These are phyloP conservation scores for Exaiptasia diaphana DNA, from an alignment of 64 coral and sea anemone species.

Conservation along the genomic window DNA sequence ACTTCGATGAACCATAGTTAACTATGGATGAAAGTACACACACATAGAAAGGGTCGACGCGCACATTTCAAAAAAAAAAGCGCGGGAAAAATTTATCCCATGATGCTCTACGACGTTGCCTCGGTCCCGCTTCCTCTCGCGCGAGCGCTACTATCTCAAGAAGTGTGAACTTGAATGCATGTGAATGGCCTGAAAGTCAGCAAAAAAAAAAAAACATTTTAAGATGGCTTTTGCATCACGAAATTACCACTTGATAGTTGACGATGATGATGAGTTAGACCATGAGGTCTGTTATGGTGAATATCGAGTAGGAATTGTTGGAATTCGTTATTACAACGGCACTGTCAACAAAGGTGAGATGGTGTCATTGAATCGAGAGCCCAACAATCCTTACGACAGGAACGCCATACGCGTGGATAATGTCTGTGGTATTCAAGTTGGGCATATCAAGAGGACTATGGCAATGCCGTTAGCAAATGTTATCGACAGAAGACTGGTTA, in stretches of 20 bases:
- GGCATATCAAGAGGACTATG: slow-evolving; percentile 66
- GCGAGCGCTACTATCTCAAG: not conserved
- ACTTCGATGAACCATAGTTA: too few relatives aligned
- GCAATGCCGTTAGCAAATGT: slow-evolving; percentile 67
- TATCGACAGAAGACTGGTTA: slow-evolving; percentile 46
- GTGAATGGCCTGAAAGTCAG: not conserved
- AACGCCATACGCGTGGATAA: slow-evolving; percentile 70
- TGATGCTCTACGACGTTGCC: not conserved
- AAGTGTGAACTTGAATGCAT: not conserved
- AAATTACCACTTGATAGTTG: not conserved
- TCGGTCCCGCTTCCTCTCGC: too few relatives aligned
- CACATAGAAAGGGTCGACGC: too few relatives aligned
- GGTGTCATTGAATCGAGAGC: slow-evolving; percentile 65
- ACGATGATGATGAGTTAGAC: slow-evolving; percentile 57
- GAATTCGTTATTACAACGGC: slow-evolving; percentile 71
- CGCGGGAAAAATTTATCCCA: not conserved
- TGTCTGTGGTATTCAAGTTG: slow-evolving; percentile 74
- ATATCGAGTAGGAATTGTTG: slow-evolving; percentile 59
- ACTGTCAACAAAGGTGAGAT: slow-evolving; percentile 74
- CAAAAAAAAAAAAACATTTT: too few relatives aligned
- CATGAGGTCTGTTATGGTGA: slow-evolving; percentile 59
- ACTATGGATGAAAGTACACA: too few relatives aligned
- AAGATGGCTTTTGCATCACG: slow-evolving; percentile 5
- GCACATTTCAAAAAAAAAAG: too few relatives aligned
- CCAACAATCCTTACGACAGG: slow-evolving; percentile 66